These are phyloP conservation scores for Limnephilus auricula DNA, from an alignment of 2,888 invertebrate species.

Conservation along the genomic window DNA sequence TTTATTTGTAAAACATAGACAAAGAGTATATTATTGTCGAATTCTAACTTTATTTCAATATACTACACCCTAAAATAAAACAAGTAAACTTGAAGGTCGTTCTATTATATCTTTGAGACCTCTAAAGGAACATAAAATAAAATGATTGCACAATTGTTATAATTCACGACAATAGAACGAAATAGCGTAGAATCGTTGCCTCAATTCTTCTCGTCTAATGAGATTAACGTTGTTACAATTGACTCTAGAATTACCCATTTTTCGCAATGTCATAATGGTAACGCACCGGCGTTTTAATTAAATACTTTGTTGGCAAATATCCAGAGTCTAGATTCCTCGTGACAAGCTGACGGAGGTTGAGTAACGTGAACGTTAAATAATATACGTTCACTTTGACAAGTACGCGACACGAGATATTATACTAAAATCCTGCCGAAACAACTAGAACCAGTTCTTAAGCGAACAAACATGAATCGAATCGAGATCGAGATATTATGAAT, in stretches of 20 bases:
- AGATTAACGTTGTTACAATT: background rate
- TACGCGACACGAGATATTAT: background rate
- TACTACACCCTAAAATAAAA: background rate
- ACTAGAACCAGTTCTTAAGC: background rate
- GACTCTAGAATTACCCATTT: background rate
- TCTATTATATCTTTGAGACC: background rate
- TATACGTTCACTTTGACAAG: slow-evolving; percentile 36
- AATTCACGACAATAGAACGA: background rate
- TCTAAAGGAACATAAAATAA: background rate
- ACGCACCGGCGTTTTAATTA: slow-evolving; percentile 2
- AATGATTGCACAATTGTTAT: background rate
- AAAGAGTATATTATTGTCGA: no score
- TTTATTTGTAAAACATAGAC: no score
- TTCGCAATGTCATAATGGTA: background rate
- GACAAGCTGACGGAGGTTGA: background rate
- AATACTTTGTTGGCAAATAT: slow-evolving; percentile 5
- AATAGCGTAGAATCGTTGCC: background rate
- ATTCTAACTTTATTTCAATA: no score
- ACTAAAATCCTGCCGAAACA: background rate
- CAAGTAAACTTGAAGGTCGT: background rate
- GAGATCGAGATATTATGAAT: background rate
- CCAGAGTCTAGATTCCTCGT: slow-evolving; percentile 30
- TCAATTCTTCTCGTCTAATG: background rate
- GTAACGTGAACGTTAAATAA: slow-evolving; percentile 6
- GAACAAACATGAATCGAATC: background rate